Base-by-base conservation (phyloP, 2,797 vertebrate genomes). In the Falco naumanni region DNA sequence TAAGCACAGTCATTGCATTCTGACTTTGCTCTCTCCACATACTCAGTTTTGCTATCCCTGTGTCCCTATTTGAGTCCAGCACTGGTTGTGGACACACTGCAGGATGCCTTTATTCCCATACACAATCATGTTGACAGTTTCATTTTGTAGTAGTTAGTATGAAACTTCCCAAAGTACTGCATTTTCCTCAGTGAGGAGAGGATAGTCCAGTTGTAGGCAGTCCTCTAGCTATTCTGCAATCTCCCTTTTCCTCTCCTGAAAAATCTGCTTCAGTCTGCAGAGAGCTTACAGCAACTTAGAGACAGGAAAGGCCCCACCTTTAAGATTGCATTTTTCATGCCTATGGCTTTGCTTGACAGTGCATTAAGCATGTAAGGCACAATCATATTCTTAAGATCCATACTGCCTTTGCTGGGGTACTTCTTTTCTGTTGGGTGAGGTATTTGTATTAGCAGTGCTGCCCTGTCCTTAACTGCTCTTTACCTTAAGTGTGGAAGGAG, bases 1-100 rank as follows among this genome's bases (percentile, higher is more conserved):
- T 19, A 5, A 33, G 11, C 0, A 0, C 41, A 39, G 53, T 0
- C 57, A 6, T 0, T 29, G 59, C 47, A 22, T 4, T 26, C 71
- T 61, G 65, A 24, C 41, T 22, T 20, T 18, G 59, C 71, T 25
- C 41, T 11, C 71, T 45, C 59, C 34, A 10, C 34, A 1, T 1
- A 4, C 25, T 24, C 51, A 21, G 11, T 20, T 76, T 13, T 0
- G 3, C 29, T 20, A 6, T 16, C 66, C 26, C 33, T 16, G 2
- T 21, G 37, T 3, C 60, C 7, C 56, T 13, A 3, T 0, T 47
- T 7, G 1, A 37, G 57, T 9, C 51, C 48, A 33, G 43, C 19
- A 33, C 74, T 34, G 47, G 10, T 3, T 33, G 43, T 22, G 75
- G 53, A 37, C 43, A 10, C 24, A 43, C 57, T 39, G 33, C 9